Evolutionary conservation across 2,888 invertebrate genomes (phyloP), one percentile per base, ranked within the genome.

Genomic region (Kryphioiulus occultus): DNA sequence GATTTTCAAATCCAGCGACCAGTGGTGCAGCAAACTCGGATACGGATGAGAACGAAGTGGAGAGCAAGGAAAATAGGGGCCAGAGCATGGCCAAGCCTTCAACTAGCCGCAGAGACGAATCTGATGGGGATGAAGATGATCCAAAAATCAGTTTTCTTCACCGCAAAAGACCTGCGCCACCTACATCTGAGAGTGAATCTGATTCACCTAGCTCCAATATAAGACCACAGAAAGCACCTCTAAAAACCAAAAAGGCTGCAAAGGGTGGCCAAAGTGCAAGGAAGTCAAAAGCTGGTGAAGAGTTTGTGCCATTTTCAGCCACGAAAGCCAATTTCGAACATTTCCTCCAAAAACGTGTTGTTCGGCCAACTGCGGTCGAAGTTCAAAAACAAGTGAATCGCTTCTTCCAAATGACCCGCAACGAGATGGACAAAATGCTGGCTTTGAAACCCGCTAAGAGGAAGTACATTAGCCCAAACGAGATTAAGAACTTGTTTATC

Each of bases 311-410:
- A 4, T 30, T 78, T 78, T 15, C 78, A 15, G 78, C 12, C 12
- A 78, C 78, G 26, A 78, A 78, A 78, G 17, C 78, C 1, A 78
- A 78, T 26, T 78, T 78, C 30, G 78, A 78, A 78, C 78, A 78
- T 32, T 78, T 78, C 30, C 30, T 78, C 2, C 78, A 78, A 30
- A 78, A 78, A 30, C 78, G 78, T 17, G 30, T 78, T 12, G 26
- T 17, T 10, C 30, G 78, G 0, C 78, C 78, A 3, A 30, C 78
- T 15, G 78, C 78, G 2, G 15, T 78, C 2, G 78, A 78, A 78
- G 78, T 30, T 2, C 78, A 78, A 17, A 78, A 78, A 78, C 78
- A 78, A 15, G 78, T 15, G 30, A 78, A 78, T 5, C 15, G 78
- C 12, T 78, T 78, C 78, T 78, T 78, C 78, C 12, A 26, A 30